A percentile compares a stretch with the other conserved stretches of the same genome.
phyloP scores from a whole-genome alignment of 2,888 invertebrate genomes.

The Eristalis intricaria region DNA sequence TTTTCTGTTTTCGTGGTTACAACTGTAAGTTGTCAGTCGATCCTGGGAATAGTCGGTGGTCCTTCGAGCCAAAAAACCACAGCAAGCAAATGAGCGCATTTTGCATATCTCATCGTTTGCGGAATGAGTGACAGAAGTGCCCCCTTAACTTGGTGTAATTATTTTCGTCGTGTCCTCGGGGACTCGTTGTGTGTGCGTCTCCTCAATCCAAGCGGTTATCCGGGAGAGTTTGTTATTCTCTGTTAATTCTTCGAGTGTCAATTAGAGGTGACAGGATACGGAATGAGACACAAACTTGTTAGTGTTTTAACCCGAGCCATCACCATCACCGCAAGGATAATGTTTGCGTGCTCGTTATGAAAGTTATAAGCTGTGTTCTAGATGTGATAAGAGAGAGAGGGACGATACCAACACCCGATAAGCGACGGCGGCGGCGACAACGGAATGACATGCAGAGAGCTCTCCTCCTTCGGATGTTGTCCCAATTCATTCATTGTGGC shows the following conservation, averaged over 20 bases:
- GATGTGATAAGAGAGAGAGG: conserved; percentile 45
- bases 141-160: conserved; percentile 57
- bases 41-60: conserved; percentile 12
- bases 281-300: conserved; percentile 42
- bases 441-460: conserved; percentile 5
- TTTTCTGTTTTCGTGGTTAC: neutral
- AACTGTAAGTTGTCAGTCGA: conserved; percentile 1
- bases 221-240: conserved; percentile 21
- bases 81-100: conserved; percentile 38
- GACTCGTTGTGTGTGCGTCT: conserved; percentile 22
- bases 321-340: conserved; percentile 35
- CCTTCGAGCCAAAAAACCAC: conserved; percentile 48
- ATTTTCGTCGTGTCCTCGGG: conserved; percentile 60
- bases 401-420: conserved; percentile 44
- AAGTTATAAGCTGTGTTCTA: conserved; percentile 58
- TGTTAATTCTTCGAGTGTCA: conserved; percentile 63
- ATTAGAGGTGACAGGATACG: conserved; percentile 57
- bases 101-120: conserved; percentile 51
- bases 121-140: conserved; percentile 32
- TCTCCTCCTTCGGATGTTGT: neutral
- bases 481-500: neutral
- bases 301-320: conserved; percentile 12
- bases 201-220: neutral
- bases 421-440: neutral
- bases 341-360: conserved; percentile 58